Conservation (phyloP, 1,140 invertebrate genomes). For the Macrocentrus cingulum region DNA sequence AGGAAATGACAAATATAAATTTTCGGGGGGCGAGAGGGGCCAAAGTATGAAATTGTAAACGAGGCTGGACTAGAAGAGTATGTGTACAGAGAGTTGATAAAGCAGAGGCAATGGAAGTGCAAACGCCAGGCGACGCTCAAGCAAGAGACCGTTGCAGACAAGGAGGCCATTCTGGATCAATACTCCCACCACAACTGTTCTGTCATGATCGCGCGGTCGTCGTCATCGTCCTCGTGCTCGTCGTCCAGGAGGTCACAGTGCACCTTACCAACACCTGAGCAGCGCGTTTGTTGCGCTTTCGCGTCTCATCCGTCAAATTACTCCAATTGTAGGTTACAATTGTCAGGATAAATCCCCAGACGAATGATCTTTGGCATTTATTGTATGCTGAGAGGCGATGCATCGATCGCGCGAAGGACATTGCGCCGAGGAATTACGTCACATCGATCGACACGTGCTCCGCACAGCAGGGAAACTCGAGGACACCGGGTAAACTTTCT, state of each 20-base stretch:
- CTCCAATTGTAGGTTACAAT: too few relatives aligned
- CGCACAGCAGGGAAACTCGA: constrained; percentile 7
- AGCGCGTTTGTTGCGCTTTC: too few relatives aligned
- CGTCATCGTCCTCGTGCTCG: not conserved
- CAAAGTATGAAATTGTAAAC: constrained; percentile 8
- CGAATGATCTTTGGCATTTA: not conserved
- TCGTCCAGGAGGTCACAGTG: too few relatives aligned
- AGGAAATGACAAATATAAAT: constrained; percentile 1
- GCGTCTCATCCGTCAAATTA: too few relatives aligned
- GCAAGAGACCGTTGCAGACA: constrained; percentile 39
- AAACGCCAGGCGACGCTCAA: constrained; percentile 18
- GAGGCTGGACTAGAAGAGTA: too few relatives aligned
- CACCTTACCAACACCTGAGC: too few relatives aligned
- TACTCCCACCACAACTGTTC: constrained; percentile 45
- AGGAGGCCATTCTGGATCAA: constrained; percentile 55
- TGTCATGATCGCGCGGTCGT: not conserved
- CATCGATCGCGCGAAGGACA: constrained; percentile 26
- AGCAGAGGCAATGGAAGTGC: constrained; percentile 25
- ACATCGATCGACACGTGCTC: constrained; percentile 27
- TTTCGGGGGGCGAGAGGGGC: not conserved
- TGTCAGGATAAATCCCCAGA: not conserved
- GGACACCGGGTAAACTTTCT: not conserved
- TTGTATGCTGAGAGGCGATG: constrained; percentile 2
- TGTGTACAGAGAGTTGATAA: not conserved
- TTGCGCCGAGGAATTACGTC: constrained; percentile 28